Evolutionary conservation across 2,797 vertebrate species (phyloP).

Genomic region (Sebastes nivosus): DNA sequence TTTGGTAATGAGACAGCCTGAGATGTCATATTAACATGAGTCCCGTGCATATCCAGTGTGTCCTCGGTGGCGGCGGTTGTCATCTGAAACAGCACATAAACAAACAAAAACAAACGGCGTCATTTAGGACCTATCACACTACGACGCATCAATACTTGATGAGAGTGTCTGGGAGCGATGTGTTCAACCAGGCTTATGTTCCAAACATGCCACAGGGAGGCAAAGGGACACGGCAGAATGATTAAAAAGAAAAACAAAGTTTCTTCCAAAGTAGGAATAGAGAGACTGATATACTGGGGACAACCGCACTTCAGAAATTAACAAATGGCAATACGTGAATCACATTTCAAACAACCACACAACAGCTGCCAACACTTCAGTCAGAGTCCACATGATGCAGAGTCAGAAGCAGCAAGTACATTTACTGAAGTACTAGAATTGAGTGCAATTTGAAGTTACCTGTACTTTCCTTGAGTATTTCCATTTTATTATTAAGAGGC

Average conservation of each 20-base stretch:
- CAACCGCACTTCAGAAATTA: no score
- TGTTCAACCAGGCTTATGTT: constrained; percentile 18
- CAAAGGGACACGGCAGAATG: neutral
- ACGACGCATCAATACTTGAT: constrained; percentile 42
- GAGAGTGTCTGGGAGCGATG: constrained; percentile 5
- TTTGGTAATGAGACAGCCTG: neutral
- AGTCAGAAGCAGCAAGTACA: neutral
- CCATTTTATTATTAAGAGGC: neutral
- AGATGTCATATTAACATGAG: constrained; percentile 18
- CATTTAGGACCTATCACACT: constrained; percentile 27
- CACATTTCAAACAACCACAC: neutral
- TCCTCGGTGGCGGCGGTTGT: constrained; percentile 22
- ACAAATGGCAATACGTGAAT: neutral
- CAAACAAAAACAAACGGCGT: constrained; percentile 15
- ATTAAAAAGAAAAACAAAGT: neutral
- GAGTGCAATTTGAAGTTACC: neutral
- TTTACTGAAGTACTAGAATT: neutral
- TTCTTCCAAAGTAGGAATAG: neutral
- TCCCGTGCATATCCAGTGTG: neutral
- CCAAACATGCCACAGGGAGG: neutral
- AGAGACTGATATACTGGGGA: neutral
- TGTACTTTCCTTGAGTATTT: neutral
- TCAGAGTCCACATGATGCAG: neutral
- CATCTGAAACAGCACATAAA: constrained; percentile 10
- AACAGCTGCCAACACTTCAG: neutral